These are phyloP conservation scores for Miltochrista miniata DNA, from an alignment of 2,888 invertebrate genomes.

Conservation along the genomic window DNA sequence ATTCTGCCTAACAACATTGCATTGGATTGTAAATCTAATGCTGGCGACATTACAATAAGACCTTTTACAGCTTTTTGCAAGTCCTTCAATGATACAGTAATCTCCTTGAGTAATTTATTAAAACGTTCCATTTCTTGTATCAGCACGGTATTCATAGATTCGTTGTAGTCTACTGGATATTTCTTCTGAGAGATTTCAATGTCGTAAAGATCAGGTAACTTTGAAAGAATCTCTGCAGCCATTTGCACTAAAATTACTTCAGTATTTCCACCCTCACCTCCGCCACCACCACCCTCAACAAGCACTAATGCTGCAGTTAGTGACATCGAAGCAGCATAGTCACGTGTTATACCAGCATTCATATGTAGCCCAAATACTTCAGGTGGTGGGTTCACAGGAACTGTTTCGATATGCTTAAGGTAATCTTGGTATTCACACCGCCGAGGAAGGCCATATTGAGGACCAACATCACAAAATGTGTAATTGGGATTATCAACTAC, in stretches of 20 bases:
- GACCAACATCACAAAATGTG: constrained; percentile 79
- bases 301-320: constrained; percentile 89
- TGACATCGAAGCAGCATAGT: constrained; percentile 89
- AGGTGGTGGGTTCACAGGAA: constrained; percentile 90
- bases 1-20: constrained; percentile 89
- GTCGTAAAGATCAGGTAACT: constrained; percentile 86
- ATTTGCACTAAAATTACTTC: constrained; percentile 87
- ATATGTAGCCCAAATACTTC: constrained; percentile 95
- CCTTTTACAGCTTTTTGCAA: constrained; percentile 93
- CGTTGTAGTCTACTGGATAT: constrained; percentile 89
- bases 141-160: constrained; percentile 94
- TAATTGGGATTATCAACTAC: constrained; percentile 87
- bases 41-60: constrained; percentile 93
- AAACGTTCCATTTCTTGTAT: constrained; percentile 90
- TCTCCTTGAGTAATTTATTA: constrained; percentile 86
- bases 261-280: constrained; percentile 83
- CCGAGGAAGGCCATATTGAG: constrained; percentile 88
- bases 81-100: constrained; percentile 86
- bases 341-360: constrained; percentile 95
- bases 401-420: constrained; percentile 88
- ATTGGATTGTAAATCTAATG: constrained; percentile 88
- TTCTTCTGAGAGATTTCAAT: constrained; percentile 86
- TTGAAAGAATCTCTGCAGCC: constrained; percentile 83
- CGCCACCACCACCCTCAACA: constrained; percentile 86
- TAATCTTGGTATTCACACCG: constrained; percentile 89